phyloP scores from a whole-genome alignment of 2,797 vertebrate genomes.

The Xerus rutilus region DNA sequence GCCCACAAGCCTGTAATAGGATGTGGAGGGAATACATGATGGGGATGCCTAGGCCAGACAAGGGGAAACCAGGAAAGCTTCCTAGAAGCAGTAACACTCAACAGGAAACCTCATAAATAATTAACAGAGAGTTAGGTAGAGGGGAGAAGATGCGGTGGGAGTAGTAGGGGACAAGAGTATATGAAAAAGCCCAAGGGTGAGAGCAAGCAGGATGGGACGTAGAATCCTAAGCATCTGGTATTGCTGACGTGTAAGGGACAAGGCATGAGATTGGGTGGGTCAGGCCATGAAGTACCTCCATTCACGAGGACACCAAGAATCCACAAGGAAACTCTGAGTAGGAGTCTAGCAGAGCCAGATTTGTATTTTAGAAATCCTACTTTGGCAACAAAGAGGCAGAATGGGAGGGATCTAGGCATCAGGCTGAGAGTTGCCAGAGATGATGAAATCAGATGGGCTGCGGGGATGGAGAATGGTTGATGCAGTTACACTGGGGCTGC shows the following conservation, averaged over 20 bases:
- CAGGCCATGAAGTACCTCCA: not conserved
- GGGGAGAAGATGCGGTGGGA: not conserved
- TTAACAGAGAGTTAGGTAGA: not conserved
- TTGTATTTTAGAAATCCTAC: conserved; percentile 20
- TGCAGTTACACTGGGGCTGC: not conserved
- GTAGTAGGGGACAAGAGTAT: not conserved
- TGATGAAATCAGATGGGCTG: not conserved
- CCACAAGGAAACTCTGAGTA: not conserved
- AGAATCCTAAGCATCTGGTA: not conserved
- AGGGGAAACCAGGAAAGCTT: not conserved
- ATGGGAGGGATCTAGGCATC: too few relatives aligned
- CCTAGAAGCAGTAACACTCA: not conserved
- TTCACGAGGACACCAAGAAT: not conserved
- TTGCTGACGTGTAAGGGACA: not conserved
- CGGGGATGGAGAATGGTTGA: not conserved
- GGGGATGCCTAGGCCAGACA: not conserved
- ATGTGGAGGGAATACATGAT: not conserved
- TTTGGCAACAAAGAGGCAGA: not conserved
- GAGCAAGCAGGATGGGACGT: not conserved
- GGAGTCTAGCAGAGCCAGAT: not conserved
- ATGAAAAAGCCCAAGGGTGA: not conserved
- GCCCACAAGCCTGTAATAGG: not conserved
- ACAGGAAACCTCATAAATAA: not conserved
- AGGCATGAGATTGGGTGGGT: not conserved
- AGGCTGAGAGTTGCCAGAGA: not conserved